Percentiles rank a stretch among this genome's conserved stretches.
These are phyloP conservation scores for Brachyistius frenatus DNA, from an alignment of 2,113 vertebrate species.

Conservation along the genomic window DNA sequence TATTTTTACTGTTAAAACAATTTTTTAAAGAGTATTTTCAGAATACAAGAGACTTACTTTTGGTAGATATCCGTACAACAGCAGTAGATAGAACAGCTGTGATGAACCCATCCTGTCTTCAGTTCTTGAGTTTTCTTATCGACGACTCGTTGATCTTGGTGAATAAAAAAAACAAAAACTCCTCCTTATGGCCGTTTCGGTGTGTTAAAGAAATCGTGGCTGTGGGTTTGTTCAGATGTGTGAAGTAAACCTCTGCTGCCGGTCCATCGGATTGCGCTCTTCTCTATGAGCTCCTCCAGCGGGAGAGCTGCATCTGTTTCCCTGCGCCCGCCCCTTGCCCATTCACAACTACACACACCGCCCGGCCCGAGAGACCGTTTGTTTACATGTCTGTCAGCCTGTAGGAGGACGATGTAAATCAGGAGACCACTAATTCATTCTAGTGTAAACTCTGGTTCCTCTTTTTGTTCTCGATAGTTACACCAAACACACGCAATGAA, in stretches of 20 bases:
- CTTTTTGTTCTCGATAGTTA: too few species aligned
- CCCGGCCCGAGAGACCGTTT: slow-evolving; percentile 14
- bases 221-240: background rate
- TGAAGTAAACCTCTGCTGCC: slow-evolving; percentile 8
- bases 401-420: background rate
- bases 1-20: too few species aligned
- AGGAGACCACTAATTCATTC: slow-evolving; percentile 5
- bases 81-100: slow-evolving; percentile 53
- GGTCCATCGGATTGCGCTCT: slow-evolving; percentile 53
- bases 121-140: slow-evolving; percentile 6
- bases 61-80: slow-evolving; percentile 53
- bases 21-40: too few species aligned
- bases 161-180: background rate
- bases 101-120: slow-evolving; percentile 67
- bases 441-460: background rate
- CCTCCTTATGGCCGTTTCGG: background rate
- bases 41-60: slow-evolving; percentile 60
- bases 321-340: slow-evolving; percentile 30
- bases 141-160: background rate
- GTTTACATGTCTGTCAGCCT: slow-evolving; percentile 18
- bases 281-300: slow-evolving; percentile 43
- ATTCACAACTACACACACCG: slow-evolving; percentile 52
- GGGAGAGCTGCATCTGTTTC: slow-evolving; percentile 18
- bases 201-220: background rate
- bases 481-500: background rate